Evolutionary conservation across 2,888 invertebrate species (phyloP).

Genomic region (Pasiphila rectangulata): DNA sequence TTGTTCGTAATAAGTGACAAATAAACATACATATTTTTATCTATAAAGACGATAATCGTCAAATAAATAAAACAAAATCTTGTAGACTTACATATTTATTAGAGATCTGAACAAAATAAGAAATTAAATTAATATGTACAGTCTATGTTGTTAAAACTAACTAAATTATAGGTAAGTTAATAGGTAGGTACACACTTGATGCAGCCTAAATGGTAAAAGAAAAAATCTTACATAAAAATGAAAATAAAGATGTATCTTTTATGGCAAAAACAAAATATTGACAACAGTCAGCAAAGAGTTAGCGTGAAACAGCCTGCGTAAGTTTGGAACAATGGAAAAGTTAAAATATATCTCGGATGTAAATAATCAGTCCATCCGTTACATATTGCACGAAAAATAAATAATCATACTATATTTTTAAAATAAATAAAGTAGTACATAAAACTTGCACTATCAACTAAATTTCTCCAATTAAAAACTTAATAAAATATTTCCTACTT

Average conservation of each 20-base stretch:
- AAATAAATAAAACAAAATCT: constrained; percentile 38
- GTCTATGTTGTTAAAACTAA: constrained; percentile 82
- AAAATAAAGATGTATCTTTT: constrained; percentile 50
- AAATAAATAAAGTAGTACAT: constrained; percentile 39
- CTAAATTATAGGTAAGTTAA: constrained; percentile 79
- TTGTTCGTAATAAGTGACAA: too few relatives aligned
- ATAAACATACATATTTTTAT: too few relatives aligned
- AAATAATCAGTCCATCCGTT: constrained; percentile 71
- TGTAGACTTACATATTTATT: constrained; percentile 81
- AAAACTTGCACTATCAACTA: constrained; percentile 46
- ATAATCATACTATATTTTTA: constrained; percentile 46
- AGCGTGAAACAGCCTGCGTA: constrained; percentile 50
- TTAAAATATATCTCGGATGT: constrained; percentile 56
- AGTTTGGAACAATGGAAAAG: constrained; percentile 33
- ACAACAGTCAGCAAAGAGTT: constrained; percentile 50
- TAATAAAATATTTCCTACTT: constrained; percentile 43
- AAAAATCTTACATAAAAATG: constrained; percentile 48
- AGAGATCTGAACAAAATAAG: constrained; percentile 83
- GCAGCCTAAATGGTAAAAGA: constrained; percentile 56
- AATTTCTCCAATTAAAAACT: constrained; percentile 36
- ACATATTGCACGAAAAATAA: constrained; percentile 68
- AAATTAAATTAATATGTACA: constrained; percentile 82
- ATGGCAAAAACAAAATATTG: constrained; percentile 52
- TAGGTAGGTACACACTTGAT: constrained; percentile 79
- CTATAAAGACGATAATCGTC: background rate